A percentile compares a stretch with the other conserved stretches of the same genome.
Conservation (phyloP, 2,113 vertebrate genomes). For the Chiloscyllium plagiosum region DNA sequence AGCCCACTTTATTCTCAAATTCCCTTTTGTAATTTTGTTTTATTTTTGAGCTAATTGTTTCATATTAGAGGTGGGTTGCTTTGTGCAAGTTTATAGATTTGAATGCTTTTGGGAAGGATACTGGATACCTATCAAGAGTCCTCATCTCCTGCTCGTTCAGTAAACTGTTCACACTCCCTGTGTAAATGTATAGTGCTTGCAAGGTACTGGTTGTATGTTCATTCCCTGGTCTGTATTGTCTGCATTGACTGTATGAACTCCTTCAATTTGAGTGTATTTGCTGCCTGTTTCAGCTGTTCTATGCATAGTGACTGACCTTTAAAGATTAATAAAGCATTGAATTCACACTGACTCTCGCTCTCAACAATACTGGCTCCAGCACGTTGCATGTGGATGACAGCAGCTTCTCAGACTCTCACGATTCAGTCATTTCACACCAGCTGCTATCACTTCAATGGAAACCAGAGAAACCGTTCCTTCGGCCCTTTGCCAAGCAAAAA, state of each 20-base stretch:
- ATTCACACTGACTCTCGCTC: neutral
- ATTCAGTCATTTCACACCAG: neutral
- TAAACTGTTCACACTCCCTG: neutral
- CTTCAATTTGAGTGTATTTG: constrained; percentile 7
- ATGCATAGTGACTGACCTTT: constrained; percentile 9
- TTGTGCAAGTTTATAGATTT: neutral
- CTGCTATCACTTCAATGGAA: neutral
- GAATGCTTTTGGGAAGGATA: neutral
- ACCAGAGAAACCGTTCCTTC: neutral
- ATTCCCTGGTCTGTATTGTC: neutral
- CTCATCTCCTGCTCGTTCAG: neutral
- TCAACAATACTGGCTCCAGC: neutral
- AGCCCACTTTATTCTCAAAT: neutral
- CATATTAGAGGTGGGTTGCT: neutral
- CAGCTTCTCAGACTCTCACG: neutral
- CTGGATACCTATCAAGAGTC: neutral
- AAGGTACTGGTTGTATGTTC: neutral
- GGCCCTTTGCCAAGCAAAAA: too few species aligned
- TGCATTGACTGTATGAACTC: neutral
- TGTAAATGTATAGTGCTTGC: constrained; percentile 12
- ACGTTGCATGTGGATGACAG: neutral
- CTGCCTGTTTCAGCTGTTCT: constrained; percentile 27
- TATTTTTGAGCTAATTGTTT: neutral
- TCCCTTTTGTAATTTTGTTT: constrained; percentile 10
- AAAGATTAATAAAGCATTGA: constrained; percentile 4